These are phyloP conservation scores for Zelostemma sp. DNA, from an alignment of 1,140 invertebrate genomes.

Conservation along the genomic window DNA sequence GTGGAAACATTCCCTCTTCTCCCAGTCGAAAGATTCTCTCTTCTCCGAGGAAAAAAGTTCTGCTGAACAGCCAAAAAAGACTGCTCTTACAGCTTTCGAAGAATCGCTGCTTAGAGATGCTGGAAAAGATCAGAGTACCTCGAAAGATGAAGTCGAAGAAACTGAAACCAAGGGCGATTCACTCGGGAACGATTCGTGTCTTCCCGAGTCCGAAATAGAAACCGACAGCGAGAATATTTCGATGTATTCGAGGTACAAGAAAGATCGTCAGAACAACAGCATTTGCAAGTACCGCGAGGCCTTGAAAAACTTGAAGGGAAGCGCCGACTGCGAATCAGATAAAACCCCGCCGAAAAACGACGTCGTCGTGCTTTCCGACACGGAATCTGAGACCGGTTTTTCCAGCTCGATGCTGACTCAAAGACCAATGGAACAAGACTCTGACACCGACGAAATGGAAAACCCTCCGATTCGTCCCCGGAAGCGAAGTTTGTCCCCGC, in stretches of 20 bases:
- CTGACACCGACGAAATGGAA: too few relatives aligned
- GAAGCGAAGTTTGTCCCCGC: too few relatives aligned
- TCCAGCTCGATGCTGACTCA: too few relatives aligned
- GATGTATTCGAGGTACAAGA: conserved; percentile 60
- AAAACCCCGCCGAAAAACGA: neutral
- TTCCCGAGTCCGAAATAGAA: conserved; percentile 18
- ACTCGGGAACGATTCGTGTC: neutral
- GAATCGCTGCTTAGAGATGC: conserved; percentile 23
- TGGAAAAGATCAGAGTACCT: conserved; percentile 1
- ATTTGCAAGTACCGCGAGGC: conserved; percentile 43
- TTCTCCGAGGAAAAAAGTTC: neutral
- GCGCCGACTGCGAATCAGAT: neutral
- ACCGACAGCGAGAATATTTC: conserved; percentile 42
- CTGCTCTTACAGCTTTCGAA: conserved; percentile 48
- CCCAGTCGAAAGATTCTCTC: neutral
- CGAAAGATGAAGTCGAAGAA: neutral
- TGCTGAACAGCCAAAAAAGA: too few relatives aligned
- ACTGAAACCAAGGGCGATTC: conserved; percentile 2
- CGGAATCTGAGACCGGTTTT: too few relatives aligned
- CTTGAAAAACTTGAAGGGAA: conserved; percentile 7
- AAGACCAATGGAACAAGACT: too few relatives aligned
- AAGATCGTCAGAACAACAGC: conserved; percentile 52
- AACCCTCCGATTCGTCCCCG: too few relatives aligned
- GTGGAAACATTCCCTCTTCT: too few relatives aligned
- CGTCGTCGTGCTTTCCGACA: conserved; percentile 14